These are phyloP conservation scores for Unio pictorum DNA, from an alignment of 2,888 invertebrate species.

Conservation along the genomic window DNA sequence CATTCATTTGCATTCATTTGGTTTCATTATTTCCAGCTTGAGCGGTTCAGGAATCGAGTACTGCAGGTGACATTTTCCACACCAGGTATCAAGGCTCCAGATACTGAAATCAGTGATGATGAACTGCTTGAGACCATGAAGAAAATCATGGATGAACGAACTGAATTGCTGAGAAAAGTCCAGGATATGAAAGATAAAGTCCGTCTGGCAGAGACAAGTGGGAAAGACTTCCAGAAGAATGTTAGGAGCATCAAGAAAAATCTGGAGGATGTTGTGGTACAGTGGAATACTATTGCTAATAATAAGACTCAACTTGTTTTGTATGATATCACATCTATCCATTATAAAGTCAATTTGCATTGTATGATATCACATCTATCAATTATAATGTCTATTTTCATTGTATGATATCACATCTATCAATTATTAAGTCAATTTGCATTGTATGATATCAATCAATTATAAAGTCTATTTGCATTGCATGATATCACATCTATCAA, in stretches of 20 bases:
- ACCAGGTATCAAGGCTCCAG: conserved; percentile 64
- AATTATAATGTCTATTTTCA: no score
- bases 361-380: no score
- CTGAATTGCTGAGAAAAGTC: conserved; percentile 51
- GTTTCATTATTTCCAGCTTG: conserved; percentile 49
- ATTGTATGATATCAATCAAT: no score
- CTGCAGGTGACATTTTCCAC: conserved; percentile 67
- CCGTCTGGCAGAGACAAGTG: conserved; percentile 45
- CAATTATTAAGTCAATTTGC: no score
- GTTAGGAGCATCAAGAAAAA: conserved; percentile 58
- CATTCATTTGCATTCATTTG: no score
- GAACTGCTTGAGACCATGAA: conserved; percentile 64
- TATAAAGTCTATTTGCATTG: no score
- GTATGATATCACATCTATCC: no score
- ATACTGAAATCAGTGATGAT: conserved; percentile 65
- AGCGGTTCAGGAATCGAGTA: conserved; percentile 67
- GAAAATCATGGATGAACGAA: conserved; percentile 62
- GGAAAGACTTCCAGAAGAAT: conserved; percentile 52
- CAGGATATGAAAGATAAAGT: conserved; percentile 59
- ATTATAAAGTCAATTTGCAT: no score
- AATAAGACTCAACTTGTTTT: background rate
- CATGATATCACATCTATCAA: no score
- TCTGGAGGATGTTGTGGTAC: conserved; percentile 58
- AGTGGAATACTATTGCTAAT: conserved; percentile 10
- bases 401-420: no score